phyloP scores from a whole-genome alignment of 2,888 invertebrate genomes.

The Campaea margaritaria region DNA sequence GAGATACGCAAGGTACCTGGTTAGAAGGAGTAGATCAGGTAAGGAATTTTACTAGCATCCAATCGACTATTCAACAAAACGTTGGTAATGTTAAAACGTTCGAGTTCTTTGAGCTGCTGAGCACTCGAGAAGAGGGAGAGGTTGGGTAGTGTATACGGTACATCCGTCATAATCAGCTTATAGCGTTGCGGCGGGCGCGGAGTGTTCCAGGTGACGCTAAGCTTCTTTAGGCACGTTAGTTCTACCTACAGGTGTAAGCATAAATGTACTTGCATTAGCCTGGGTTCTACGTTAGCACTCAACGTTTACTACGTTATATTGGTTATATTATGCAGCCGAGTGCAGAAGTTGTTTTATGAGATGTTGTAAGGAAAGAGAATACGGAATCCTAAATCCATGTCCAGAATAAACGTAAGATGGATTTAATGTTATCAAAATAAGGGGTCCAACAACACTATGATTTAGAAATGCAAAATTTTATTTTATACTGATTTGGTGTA shows the following conservation, averaged over 20 bases:
- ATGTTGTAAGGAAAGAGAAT: too few species aligned
- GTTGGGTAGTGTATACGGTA: conserved; percentile 35
- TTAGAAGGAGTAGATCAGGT: too few species aligned
- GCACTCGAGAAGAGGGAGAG: conserved; percentile 9
- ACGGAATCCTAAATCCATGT: too few species aligned
- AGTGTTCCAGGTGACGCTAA: conserved; percentile 62
- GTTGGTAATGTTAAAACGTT: background rate
- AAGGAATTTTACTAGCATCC: too few species aligned
- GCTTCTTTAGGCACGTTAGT: conserved; percentile 59
- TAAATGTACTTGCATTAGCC: conserved; percentile 1
- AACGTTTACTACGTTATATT: background rate
- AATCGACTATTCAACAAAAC: background rate
- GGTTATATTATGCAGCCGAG: background rate
- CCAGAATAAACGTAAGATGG: too few species aligned
- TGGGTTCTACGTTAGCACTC: background rate
- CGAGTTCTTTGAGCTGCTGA: conserved; percentile 30
- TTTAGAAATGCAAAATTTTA: too few species aligned
- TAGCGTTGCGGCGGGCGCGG: conserved; percentile 55
- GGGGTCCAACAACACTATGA: too few species aligned
- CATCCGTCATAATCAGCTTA: conserved; percentile 71
- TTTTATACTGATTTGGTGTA: too few species aligned
- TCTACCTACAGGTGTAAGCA: conserved; percentile 46
- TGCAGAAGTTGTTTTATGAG: too few species aligned
- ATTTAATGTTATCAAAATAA: too few species aligned
- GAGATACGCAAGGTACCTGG: too few species aligned